Evolutionary conservation across 2,797 vertebrate species (phyloP), one percentile per base, ranked within the genome.

Genomic region (Rhinichthys osculus): DNA sequence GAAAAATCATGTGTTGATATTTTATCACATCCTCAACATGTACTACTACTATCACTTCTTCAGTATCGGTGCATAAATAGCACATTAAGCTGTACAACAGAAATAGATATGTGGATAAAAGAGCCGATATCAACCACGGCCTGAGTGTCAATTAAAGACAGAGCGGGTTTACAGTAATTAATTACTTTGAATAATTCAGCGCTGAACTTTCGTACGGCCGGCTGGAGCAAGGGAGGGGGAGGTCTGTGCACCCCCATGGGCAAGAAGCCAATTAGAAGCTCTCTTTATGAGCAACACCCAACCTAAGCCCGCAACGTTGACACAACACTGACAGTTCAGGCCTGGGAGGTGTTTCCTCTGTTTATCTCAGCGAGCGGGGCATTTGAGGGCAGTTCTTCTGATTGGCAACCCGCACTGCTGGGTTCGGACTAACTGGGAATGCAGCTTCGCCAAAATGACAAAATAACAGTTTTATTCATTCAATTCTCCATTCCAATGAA

Each of bases 131-230:
- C 83, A 85, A 84, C 42, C 76, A 44, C 72, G 83, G 78, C 86
- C 90, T 79, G 90, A 27, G 87, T 92, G 91, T 91, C 91, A 92
- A 90, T 94, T 93, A 93, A 92, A 91, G 88, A 91, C 85, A 88
- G 88, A 85, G 87, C 52, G 44, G 70, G 90, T 91, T 91, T 88
- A 90, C 82, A 74, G 92, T 93, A 93, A 95, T 95, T 95, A 95
- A 94, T 90, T 91, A 91, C 91, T 89, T 94, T 96, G 93, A 96
- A 96, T 95, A 95, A 95, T 96, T 95, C 92, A 96, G 90, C 87
- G 82, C 86, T 96, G 95, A 96, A 95, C 95, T 95, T 96, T 95
- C 92, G 90, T 91, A 87, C 82, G 87, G 92, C 90, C 90, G 90
- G 92, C 92, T 93, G 90, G 81, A 91, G 85, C 74, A 86, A 17